Base-by-base conservation (phyloP, 2,888 invertebrate species). In the Leptopterna dolabrata region DNA sequence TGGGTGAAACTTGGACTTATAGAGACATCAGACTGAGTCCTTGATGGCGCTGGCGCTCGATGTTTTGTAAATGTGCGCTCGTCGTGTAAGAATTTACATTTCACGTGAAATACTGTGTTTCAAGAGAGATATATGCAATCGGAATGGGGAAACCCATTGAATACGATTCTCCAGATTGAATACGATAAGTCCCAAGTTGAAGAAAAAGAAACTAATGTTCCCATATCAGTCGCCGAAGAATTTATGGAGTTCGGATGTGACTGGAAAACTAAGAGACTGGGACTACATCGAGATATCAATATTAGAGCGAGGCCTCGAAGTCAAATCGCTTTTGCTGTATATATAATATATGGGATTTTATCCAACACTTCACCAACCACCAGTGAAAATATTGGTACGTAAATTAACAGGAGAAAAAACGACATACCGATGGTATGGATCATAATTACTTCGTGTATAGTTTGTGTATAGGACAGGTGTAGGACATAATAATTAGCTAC, bases 151-250 rank as follows among this genome's bases (percentile, higher is more conserved):
- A 78, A 78, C 45, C 78, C 78, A 78, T 78, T 78, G 78, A 78
- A 78, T 78, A 78, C 78, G 45, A 78, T 78, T n/a, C n/a, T n/a
- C n/a, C n/a, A n/a, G n/a, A 78, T 78, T 78, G 78, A 78, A 78
- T 78, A 78, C 78, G 45, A 78, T 78, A 45, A 45, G 78, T 78
- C 45, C 45, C 41, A 78, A 78, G 7, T 78, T 43, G 78, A 43
- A 78, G 78, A 78, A 45, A 78, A 78, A 78, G 78, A 43, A 45
- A 24, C 45, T 63, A 63, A 63, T 63, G 63, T 63, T 7, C 19
- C 63, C 63, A 63, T 63, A 63, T 63, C 63, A 27, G 63, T 24
- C 24, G 63, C n/a, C n/a, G 27, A 63, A 27, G 19, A 19, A 63
- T 63, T 63, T 63, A 63, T 63, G 63, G n/a, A 9, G 24, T 63